Evolutionary conservation across 2,888 invertebrate species (phyloP), one percentile per base, ranked within the genome.

Genomic region (Mongoloraphidia duomilia): DNA sequence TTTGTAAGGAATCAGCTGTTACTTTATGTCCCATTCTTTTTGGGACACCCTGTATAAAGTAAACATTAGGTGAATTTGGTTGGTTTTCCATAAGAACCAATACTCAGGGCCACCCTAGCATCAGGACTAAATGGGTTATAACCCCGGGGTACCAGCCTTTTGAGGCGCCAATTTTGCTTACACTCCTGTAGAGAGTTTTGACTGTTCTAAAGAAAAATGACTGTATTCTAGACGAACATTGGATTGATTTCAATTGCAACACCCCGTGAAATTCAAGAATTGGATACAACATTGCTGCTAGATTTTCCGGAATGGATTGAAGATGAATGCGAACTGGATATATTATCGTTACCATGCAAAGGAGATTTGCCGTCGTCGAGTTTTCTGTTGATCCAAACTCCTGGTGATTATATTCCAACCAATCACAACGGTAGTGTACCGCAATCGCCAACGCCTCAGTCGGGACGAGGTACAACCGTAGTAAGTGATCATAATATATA

Each of bases 261-360:
- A 42, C 90, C 93, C 0, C 82, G 94, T 49, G 98, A 98, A 69
- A 82, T 98, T 10, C 94, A 97, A 64, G 98, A 99, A 72, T 84
- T 98, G 80, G 96, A 97, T 68, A 93, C 98, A 58, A 87, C 92
- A 0, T 72, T 92, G 44, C 72, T 98, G 34, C 72, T 98, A 41
- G 88, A 92, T 61, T 84, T 92, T 48, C 87, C 90, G 8, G 82
- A 83, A 54, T 97, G 96, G 95, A 77, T 94, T 51, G 92, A 94
- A 69, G 95, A 97, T 68, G 93, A 96, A 68, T 94, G 93, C 64
- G 96, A 97, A 69, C 84, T 95, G 62, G 97, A 98, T 69, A 84
- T 97, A 58, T 75, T 95, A 57, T 88, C 84, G 62, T 75, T 95
- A 57, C 87, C 85, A 62, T 70, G 89, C 45, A 79, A 78, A 50